phyloP scores from a whole-genome alignment of 2,888 invertebrate species.

The Rhodophaea formosa region DNA sequence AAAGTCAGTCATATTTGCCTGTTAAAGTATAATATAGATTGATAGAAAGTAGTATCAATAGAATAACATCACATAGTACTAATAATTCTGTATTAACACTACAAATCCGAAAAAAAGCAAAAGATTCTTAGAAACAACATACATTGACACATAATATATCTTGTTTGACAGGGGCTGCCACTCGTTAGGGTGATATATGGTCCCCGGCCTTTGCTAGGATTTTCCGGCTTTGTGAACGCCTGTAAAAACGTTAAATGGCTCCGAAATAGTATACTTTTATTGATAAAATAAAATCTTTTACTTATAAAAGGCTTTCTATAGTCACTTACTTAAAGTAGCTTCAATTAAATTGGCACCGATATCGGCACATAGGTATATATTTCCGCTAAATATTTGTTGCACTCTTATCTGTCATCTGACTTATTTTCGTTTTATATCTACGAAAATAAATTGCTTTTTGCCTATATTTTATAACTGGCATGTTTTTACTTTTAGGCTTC shows the following conservation, averaged over 20 bases:
- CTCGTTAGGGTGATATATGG: conserved; percentile 17
- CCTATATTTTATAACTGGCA: too few species aligned
- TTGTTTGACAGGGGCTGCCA: conserved; percentile 14
- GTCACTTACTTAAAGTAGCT: neutral
- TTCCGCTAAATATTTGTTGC: too few species aligned
- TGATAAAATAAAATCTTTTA: neutral
- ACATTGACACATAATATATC: conserved; percentile 8
- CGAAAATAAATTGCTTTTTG: too few species aligned
- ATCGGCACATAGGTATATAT: too few species aligned
- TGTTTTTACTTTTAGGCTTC: too few species aligned
- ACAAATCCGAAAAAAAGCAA: neutral
- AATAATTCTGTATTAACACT: neutral
- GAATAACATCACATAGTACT: too few species aligned
- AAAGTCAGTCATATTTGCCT: too few species aligned
- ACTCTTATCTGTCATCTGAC: too few species aligned
- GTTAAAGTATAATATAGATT: too few species aligned
- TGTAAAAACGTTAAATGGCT: conserved; percentile 1
- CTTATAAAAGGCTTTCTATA: neutral
- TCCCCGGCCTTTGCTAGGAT: neutral
- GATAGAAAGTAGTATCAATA: too few species aligned
- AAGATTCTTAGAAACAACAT: neutral
- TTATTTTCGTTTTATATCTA: too few species aligned
- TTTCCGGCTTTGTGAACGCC: neutral
- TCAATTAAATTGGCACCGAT: too few species aligned
- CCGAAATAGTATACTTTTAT: neutral